Evolutionary conservation across 1,140 invertebrate genomes (phyloP).

Genomic region (Dendroctonus ponderosae): DNA sequence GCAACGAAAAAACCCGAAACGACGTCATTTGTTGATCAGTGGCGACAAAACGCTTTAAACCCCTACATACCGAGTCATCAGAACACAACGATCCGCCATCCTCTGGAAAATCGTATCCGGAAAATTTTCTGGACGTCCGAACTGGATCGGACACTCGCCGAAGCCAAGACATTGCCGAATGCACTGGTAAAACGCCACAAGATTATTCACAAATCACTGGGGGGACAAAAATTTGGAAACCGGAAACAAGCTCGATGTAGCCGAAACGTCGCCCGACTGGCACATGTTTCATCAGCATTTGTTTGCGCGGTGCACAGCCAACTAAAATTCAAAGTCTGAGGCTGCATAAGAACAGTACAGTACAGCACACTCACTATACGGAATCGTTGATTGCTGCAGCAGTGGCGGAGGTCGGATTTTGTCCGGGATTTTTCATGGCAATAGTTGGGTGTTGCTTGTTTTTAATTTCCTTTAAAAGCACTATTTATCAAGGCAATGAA

Average conservation of each 20-base stretch:
- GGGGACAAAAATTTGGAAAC: constrained; percentile 6
- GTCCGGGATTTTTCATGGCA: not conserved
- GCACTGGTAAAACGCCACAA: too few relatives aligned
- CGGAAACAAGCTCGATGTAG: constrained; percentile 15
- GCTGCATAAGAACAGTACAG: constrained; percentile 31
- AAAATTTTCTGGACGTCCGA: constrained; percentile 8
- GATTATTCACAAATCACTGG: too few relatives aligned
- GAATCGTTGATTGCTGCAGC: constrained; percentile 13
- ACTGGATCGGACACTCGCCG: too few relatives aligned
- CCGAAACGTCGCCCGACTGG: constrained; percentile 11
- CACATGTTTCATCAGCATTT: constrained; percentile 16
- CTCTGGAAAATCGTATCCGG: not conserved
- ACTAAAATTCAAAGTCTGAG: constrained; percentile 26
- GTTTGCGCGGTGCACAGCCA: constrained; percentile 14
- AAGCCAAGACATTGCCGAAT: too few relatives aligned
- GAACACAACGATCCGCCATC: constrained; percentile 16
- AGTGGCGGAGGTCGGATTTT: constrained; percentile 15
- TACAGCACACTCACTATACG: constrained; percentile 17
- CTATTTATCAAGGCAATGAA: too few relatives aligned
- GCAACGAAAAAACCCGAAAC: too few relatives aligned
- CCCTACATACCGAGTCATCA: constrained; percentile 19
- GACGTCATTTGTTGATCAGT: too few relatives aligned
- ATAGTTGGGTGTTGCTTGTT: too few relatives aligned
- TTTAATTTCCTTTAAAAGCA: too few relatives aligned
- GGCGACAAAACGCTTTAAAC: too few relatives aligned